phyloP scores from a whole-genome alignment of 2,113 vertebrate genomes.

The Genyomyrus donnyi region DNA sequence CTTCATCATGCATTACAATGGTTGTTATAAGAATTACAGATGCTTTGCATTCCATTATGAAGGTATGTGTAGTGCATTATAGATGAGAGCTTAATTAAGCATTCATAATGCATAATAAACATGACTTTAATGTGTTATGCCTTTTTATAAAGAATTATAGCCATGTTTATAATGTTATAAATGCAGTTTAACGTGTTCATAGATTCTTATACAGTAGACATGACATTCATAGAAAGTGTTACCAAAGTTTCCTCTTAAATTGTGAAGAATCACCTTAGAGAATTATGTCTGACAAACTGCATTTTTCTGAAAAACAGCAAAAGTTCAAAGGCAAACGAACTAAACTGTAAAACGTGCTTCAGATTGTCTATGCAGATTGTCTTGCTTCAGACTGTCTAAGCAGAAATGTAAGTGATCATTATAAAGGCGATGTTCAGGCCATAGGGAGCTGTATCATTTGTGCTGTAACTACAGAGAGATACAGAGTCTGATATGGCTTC shows the following conservation, averaged over 20 bases:
- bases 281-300: conserved; percentile 30
- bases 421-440: not conserved
- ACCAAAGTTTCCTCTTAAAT: not conserved
- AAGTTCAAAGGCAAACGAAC: not conserved
- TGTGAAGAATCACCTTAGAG: not conserved
- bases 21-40: not conserved
- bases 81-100: not conserved
- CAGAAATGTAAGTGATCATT: not conserved
- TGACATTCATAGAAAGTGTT: not conserved
- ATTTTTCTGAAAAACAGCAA: not conserved
- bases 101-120: not conserved
- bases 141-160: not conserved
- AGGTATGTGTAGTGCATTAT: not conserved
- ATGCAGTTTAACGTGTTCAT: not conserved
- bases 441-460: not conserved
- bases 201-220: not conserved
- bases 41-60: not conserved
- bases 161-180: not conserved
- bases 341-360: not conserved
- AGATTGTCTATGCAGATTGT: not conserved
- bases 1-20: not conserved
- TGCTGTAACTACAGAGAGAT: not conserved
- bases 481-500: not conserved
- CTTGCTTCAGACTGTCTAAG: not conserved
- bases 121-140: not conserved